These are phyloP conservation scores for Varanus salvator DNA, from an alignment of 2,113 vertebrate genomes.

Conservation along the genomic window DNA sequence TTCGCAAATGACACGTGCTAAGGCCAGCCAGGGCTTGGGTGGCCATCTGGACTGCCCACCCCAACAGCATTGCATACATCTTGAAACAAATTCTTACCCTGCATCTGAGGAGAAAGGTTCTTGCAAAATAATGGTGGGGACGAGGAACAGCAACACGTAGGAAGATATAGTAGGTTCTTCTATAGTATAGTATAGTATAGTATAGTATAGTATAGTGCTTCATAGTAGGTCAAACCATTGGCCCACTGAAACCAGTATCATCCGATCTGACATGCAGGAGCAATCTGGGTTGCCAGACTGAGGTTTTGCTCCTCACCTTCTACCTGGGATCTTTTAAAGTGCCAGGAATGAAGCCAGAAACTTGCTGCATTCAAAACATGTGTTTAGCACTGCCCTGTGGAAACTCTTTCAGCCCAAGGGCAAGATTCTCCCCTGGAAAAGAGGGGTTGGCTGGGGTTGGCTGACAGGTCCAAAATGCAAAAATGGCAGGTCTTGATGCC, in stretches of 20 bases:
- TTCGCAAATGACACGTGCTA: fast-evolving
- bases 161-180: no score
- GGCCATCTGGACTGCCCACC: not conserved
- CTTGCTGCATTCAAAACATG: not conserved
- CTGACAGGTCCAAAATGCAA: no score
- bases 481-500: no score
- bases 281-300: not conserved
- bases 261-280: not conserved
- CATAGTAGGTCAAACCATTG: not conserved
- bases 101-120: not conserved
- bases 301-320: not conserved
- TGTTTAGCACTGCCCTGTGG: not conserved
- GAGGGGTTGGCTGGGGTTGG: no score
- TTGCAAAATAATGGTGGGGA: not conserved
- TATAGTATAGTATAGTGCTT: no score
- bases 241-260: not conserved
- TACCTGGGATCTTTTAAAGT: not conserved
- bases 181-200: no score
- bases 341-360: not conserved
- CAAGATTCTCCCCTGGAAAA: no score
- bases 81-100: not conserved
- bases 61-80: not conserved
- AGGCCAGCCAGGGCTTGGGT: not conserved
- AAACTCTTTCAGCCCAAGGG: no score
- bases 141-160: not conserved